Base-by-base conservation (phyloP, 2,888 invertebrate genomes). In the Hyalella azteca region DNA sequence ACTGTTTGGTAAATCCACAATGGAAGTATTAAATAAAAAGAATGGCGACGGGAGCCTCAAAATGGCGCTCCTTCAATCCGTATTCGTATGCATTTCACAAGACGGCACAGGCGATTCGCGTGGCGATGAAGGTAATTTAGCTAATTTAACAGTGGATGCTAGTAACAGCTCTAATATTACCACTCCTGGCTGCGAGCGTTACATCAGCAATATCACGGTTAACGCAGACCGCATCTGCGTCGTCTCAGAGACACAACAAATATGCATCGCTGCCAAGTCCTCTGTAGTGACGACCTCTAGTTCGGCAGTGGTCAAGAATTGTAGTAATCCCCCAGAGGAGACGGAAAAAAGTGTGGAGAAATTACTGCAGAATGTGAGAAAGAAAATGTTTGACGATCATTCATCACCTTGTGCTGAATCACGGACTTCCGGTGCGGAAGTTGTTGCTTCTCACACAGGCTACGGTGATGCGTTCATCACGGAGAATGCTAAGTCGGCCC, bases 351-450 rank as follows among this genome's bases (percentile, higher is more conserved):
- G 54, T 29, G 22, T 29, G 26, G n/a, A n/a, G n/a, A n/a, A n/a
- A n/a, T n/a, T n/a, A n/a, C n/a, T n/a, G n/a, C n/a, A n/a, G n/a
- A n/a, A n/a, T n/a, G n/a, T n/a, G n/a, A n/a, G n/a, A n/a, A n/a
- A n/a, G n/a, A n/a, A n/a, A n/a, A n/a, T n/a, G n/a, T n/a, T n/a
- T n/a, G 29, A 54, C 29, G 54, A 26, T 66, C 36, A n/a, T 66
- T 66, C 66, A 66, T 32, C 66, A 19, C 19, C 66, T n/a, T 19
- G 32, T 66, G 66, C 66, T 66, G 66, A 66, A 66, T 66, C 66
- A 66, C 39, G 32, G 32, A 36, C 66, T 66, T 66, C 66, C 66
- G 66, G 66, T 29, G 36, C 66, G 36, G 66, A 66, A 32, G 66
- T 36, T 36, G 66, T 66, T 36, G n/a, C 36, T 36, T 32, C 66